Conservation (phyloP, 2,888 invertebrate species). For the Drosophila nr. fundita region DNA sequence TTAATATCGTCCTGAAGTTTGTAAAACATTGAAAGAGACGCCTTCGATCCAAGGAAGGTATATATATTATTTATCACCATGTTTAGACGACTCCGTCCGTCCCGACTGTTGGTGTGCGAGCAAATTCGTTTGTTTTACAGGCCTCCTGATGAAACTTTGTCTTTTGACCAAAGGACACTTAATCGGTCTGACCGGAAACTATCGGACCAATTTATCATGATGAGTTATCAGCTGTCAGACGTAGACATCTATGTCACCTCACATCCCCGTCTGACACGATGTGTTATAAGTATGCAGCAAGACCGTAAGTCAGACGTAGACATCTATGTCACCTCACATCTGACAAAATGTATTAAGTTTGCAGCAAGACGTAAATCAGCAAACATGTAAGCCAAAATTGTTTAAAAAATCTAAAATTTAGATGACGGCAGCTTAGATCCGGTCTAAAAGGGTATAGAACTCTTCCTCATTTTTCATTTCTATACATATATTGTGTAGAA, state of each 20-base stretch:
- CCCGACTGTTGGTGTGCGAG: neutral
- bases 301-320: no score
- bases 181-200: fast-evolving
- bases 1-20: neutral
- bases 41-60: neutral
- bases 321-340: neutral
- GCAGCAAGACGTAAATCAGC: neutral
- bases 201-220: neutral
- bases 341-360: neutral
- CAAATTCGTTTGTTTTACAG: neutral
- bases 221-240: neutral
- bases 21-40: no score
- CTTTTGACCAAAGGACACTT: neutral
- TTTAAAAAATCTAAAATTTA: neutral
- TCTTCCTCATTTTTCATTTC: fast-evolving
- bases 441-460: neutral
- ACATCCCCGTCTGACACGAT: neutral
- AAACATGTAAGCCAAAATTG: neutral
- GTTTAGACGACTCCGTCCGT: no score
- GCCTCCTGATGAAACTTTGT: neutral
- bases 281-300: no score
- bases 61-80: neutral
- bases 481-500: neutral
- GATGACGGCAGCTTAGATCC: neutral
- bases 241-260: neutral